phyloP scores from a whole-genome alignment of 2,888 invertebrate species.

The Meandrusa payeni region DNA sequence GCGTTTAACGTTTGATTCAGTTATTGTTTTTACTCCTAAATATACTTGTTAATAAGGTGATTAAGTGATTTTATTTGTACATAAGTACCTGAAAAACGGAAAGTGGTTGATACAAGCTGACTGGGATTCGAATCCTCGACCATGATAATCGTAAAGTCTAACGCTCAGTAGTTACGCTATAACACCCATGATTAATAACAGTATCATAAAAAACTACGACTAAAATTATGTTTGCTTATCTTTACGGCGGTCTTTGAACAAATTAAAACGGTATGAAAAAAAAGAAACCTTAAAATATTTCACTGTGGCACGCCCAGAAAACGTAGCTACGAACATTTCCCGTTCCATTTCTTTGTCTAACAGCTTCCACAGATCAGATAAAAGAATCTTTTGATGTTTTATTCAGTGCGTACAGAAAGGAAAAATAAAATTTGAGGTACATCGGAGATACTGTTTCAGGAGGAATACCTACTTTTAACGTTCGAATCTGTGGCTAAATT shows the following conservation, averaged over 20 bases:
- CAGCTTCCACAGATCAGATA: slow-evolving; percentile 10
- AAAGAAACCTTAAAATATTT: slow-evolving; percentile 4
- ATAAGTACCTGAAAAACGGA: too few species aligned
- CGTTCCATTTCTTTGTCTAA: slow-evolving; percentile 15
- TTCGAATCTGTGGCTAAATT: slow-evolving; percentile 5
- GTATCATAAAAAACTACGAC: too few species aligned
- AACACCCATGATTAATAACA: too few species aligned
- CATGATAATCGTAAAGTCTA: too few species aligned
- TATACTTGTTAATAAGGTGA: too few species aligned
- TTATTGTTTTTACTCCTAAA: too few species aligned
- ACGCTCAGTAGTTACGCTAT: too few species aligned
- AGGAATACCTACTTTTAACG: slow-evolving; percentile 1
- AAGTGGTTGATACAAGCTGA: too few species aligned
- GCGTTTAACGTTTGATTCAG: too few species aligned
- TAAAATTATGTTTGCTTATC: background rate
- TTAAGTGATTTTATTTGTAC: too few species aligned
- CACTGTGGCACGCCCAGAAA: background rate
- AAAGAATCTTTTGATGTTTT: slow-evolving; percentile 21
- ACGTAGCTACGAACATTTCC: slow-evolving; percentile 2
- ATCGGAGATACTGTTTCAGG: slow-evolving; percentile 3
- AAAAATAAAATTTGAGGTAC: slow-evolving; percentile 9
- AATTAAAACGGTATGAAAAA: slow-evolving; percentile 5
- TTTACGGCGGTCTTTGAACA: background rate
- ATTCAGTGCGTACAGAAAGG: slow-evolving; percentile 6
- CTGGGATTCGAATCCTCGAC: too few species aligned